Evolutionary conservation across 2,888 invertebrate genomes (phyloP).

Genomic region (Hyppa rectilinea): DNA sequence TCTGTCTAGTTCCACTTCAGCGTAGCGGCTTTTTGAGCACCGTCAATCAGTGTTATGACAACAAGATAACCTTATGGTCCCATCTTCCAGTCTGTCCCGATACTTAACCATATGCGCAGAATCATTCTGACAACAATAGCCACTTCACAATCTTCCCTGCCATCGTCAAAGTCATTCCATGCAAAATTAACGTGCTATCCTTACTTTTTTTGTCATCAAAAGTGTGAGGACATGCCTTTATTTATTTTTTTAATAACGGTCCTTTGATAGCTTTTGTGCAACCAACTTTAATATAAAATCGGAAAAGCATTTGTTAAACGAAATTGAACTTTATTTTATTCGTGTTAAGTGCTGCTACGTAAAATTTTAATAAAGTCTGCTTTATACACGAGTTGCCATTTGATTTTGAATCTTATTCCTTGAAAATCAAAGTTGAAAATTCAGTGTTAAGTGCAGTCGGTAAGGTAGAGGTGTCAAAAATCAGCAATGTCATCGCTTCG

Average conservation of each 20-base stretch:
- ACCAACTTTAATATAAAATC: conserved; percentile 48
- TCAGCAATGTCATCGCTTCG: conserved; percentile 79
- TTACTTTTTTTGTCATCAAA: conserved; percentile 77
- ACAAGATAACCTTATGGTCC: not conserved
- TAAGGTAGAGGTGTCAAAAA: conserved; percentile 66
- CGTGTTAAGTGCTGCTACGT: rapidly evolving
- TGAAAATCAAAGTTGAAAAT: not conserved
- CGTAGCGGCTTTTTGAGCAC: too few relatives aligned
- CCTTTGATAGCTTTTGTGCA: conserved; percentile 66
- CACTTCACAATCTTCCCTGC: conserved; percentile 36
- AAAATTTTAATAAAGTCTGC: rapidly evolving
- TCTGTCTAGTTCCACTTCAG: too few relatives aligned
- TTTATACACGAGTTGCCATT: not conserved
- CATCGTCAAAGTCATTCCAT: conserved; percentile 82
- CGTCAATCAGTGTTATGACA: too few relatives aligned
- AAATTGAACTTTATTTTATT: conserved; percentile 44
- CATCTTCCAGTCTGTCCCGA: not conserved
- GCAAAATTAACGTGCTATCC: conserved; percentile 84
- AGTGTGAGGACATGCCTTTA: conserved; percentile 76
- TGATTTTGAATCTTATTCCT: not conserved
- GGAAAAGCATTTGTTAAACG: not conserved
- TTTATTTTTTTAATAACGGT: conserved; percentile 78
- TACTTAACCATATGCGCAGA: conserved; percentile 36
- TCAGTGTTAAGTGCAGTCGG: not conserved
- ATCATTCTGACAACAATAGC: conserved; percentile 57